Conservation (phyloP, 2,113 vertebrate species). For the Pteruthius melanotis region DNA sequence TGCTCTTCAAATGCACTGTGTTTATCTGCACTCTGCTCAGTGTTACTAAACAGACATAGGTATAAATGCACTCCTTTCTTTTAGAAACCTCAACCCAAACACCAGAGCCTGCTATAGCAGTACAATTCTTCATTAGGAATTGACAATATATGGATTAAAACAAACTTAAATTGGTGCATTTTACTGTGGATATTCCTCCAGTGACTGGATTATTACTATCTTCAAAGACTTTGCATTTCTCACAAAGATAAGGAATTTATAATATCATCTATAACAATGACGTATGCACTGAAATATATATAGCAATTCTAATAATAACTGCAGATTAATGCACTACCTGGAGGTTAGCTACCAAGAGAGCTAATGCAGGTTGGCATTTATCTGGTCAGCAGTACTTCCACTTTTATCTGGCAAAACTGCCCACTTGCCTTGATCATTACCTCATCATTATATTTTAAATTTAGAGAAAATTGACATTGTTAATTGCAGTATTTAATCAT, state of each 20-base stretch:
- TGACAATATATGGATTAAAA: neutral
- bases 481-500: neutral
- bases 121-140: neutral
- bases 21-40: neutral
- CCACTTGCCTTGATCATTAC: constrained; percentile 14
- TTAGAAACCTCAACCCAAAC: neutral
- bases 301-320: constrained; percentile 32
- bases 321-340: constrained; percentile 38
- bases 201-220: neutral
- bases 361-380: neutral
- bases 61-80: neutral
- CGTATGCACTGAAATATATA: constrained; percentile 27
- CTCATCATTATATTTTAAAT: constrained; percentile 16
- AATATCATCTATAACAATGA: neutral
- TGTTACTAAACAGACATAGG: neutral
- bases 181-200: neutral
- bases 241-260: constrained; percentile 25
- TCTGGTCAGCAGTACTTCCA: neutral
- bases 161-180: neutral
- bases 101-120: neutral
- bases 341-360: constrained; percentile 14
- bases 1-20: neutral
- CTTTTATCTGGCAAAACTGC: constrained; percentile 1
- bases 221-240: neutral
- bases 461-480: neutral